Evolutionary conservation across 1,140 invertebrate genomes (phyloP).

Genomic region (Monochamus saltuarius): DNA sequence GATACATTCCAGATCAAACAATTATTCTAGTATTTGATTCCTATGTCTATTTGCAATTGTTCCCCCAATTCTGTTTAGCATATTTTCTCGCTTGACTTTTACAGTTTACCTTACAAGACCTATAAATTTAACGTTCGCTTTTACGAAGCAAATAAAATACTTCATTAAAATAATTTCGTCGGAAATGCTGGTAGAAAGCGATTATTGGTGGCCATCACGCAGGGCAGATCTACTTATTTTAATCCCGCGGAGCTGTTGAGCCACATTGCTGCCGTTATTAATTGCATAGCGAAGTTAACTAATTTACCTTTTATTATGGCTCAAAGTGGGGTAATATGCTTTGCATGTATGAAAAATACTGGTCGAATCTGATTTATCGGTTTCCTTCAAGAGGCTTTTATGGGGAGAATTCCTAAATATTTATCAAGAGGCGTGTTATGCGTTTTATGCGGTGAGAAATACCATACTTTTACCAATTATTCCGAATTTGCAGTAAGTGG

Average conservation of each 20-base stretch:
- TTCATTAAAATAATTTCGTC: constrained; percentile 9
- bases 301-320: constrained; percentile 12
- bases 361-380: neutral
- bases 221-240: constrained; percentile 10
- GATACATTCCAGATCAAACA: too few relatives aligned
- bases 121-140: too few relatives aligned
- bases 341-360: constrained; percentile 16
- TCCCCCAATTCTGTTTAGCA: too few relatives aligned
- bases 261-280: constrained; percentile 2
- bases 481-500: too few relatives aligned
- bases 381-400: constrained; percentile 7
- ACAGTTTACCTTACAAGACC: too few relatives aligned
- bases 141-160: neutral
- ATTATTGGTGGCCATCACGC: constrained; percentile 10
- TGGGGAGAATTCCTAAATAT: constrained; percentile 6
- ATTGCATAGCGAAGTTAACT: constrained; percentile 11
- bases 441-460: too few relatives aligned
- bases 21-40: too few relatives aligned
- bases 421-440: constrained; percentile 1
- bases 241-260: constrained; percentile 3
- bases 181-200: neutral
- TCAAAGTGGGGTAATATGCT: constrained; percentile 6
- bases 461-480: too few relatives aligned
- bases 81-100: too few relatives aligned
- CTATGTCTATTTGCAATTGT: too few relatives aligned